Base-by-base conservation (phyloP, 64 coral and sea anemone species). In the Anthopleura sola region DNA sequence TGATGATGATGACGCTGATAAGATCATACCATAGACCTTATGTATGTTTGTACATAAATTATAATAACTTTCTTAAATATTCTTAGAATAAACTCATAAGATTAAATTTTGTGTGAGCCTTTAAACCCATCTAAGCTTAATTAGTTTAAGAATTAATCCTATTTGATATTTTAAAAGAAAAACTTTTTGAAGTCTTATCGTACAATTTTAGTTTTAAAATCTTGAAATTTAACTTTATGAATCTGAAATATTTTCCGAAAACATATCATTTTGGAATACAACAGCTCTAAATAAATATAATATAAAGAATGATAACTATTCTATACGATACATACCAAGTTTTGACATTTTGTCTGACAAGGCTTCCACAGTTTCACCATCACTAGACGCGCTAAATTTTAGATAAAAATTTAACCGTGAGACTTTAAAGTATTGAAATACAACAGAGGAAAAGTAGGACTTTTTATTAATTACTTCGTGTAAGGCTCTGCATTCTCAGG, bases 331-430 rank as follows among this genome's bases (percentile, higher is more conserved):
- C 88, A 58, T 71, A 91, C 89, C 89, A 58, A 91, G 60, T 55
- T 86, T 91, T 49, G 89, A 91, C 54, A 86, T 77, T 23, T 82
- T 46, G 17, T 91, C 84, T 8, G 83, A 78, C 18, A 91, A 78
- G 5, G 75, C 60, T 47, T 91, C 89, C 60, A 91, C 32, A 19
- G 71, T 78, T 21, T 66, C 71, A n/a, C 49, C 78, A 37, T 68
- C 78, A 34, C 28, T 71, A 32, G 26, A 34, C 66, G 66, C 29
- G 66, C 26, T 33, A 71, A 71, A 71, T 32, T 1, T 32, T 71
- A 32, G 28, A 71, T 13, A 14, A 71, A 34, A 71, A 29, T 1
- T 9, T 15, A 34, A 0, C 66, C 0, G 14, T 71, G 31, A 71
- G 14, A 71, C 66, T 34, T 34, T 16, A 15, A 15, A 5, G 21